Evolutionary conservation across 1,140 invertebrate genomes (phyloP), one percentile per base, ranked within the genome.

Genomic region (Goniozus legneri): DNA sequence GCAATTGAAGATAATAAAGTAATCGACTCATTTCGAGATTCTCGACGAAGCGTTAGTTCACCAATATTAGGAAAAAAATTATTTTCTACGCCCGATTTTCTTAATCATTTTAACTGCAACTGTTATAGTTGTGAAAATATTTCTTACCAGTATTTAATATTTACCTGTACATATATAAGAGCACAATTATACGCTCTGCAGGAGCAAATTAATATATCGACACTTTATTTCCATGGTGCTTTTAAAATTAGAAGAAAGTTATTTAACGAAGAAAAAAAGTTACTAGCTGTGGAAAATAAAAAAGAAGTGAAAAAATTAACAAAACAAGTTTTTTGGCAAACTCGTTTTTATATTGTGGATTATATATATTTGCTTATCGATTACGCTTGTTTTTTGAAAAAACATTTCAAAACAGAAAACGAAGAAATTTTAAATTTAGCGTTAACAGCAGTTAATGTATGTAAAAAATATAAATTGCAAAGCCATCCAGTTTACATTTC

Each of bases 61-160:
- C 74, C 73, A 1, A 36, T 70, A 8, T 35, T 73, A 1, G 47
- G 44, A 15, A 64, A 49, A 8, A 61, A 62, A 39, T 19, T 47
- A 3, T 75, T 72, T 16, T 19, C 35, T 1, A 15, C 44, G 8
- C 72, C 73, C 3, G 42, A 52, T 12, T 76, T 73, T 31, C 37
- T 70, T 7, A 15, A 34, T 3, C 70, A 75, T 14, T 8, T 30
- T 2, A 31, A 49, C 14, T 76, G 73, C 15, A 30, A 34, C 14
- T 76, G 73, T 50, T 72, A 69, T 32, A 59, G 49, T 6, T 76
- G 73, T 41, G 37, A 42, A 3, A 72, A 68, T 46, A 8, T 50
- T 3, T 42, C 46, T 2, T 76, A 73, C 39, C 65, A 67, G 16
- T 62, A 66, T 47, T 33, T 71, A 2, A 55, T 69, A 1, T 67